These are phyloP conservation scores for Drosophila kurseongensis DNA, from an alignment of 1,140 invertebrate genomes.

Conservation along the genomic window DNA sequence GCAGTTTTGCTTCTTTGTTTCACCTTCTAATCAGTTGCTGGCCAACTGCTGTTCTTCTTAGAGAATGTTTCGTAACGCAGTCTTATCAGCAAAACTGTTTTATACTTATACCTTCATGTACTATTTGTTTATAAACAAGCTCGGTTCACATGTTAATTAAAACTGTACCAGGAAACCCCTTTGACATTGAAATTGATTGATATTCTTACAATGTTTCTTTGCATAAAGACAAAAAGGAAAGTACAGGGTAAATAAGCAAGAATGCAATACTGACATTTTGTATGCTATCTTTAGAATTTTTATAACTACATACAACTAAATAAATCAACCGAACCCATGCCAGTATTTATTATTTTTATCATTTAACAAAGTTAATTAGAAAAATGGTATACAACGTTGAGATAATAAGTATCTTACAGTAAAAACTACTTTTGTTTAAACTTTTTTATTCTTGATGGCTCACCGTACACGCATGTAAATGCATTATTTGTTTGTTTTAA, in stretches of 20 bases:
- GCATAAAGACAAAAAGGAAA: background rate
- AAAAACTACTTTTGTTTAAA: no score
- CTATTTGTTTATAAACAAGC: constrained; percentile 49
- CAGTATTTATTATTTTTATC: no score
- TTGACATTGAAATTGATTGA: constrained; percentile 41
- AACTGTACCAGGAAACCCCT: constrained; percentile 22
- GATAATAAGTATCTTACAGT: no score
- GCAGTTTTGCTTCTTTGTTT: constrained; percentile 24
- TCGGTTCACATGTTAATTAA: constrained; percentile 16
- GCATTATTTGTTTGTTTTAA: constrained; percentile 25
- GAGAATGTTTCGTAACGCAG: constrained; percentile 36
- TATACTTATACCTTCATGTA: background rate
- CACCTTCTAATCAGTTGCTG: constrained; percentile 35
- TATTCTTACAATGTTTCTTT: constrained; percentile 1
- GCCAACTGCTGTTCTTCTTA: constrained; percentile 25
- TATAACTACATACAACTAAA: no score
- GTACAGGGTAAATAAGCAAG: background rate
- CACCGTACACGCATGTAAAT: background rate
- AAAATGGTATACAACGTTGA: no score
- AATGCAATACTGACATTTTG: background rate
- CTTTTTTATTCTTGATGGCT: no score
- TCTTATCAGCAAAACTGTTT: constrained; percentile 35
- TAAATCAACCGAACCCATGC: no score
- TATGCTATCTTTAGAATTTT: no score
- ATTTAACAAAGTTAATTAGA: no score